Evolutionary conservation across 2,113 vertebrate genomes (phyloP), one percentile per base, ranked within the genome.

Genomic region (Dissostichus mawsoni): DNA sequence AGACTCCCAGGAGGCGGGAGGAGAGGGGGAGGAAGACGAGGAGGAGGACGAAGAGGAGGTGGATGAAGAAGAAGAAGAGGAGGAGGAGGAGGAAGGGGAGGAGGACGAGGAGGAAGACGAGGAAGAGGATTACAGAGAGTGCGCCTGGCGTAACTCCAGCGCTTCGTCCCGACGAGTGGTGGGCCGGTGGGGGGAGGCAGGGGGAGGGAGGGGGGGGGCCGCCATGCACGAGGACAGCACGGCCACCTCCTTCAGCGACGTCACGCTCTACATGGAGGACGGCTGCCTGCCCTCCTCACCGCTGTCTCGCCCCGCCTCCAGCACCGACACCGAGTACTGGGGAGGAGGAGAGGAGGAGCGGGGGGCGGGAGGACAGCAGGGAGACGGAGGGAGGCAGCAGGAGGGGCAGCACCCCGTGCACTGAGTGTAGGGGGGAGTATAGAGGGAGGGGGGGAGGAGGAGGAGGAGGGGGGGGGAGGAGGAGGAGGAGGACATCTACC

Each of bases 211-310:
- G 17, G 89, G 71, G 78, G 94, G 96, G 17, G 80, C 86, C 7
- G 89, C 91, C 80, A 93, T 94, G 93, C 95, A 95, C 2, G 96
- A 96, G 71, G 97, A 98, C 92, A 97, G 96, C 88, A 96, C 96
- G 0, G 95, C 96, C 69, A 97, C 96, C 16, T 97, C 96, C 77
- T 97, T 97, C 94, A 97, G 96, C 20, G 97, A 98, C 10, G 96
- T 97, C 80, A 97, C 97, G 1, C 96, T 98, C 72, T 97, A 97
- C 88, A 95, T 97, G 95, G 97, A 95, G 3, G 95, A 95, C 1
- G 92, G 80, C 48, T 91, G 94, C 52, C 90, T 94, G 25, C 92
- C 92, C 16, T 90, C 90, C 50, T 92, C 91, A 1, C 87, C 96
- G 1, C 94, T 96, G 48, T 96, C 92, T 44, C 89, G 95, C 36